Percentiles rank a stretch among this genome's conserved stretches.
Conservation (phyloP, 1,140 invertebrate species). For the Calycopis cecrops region DNA sequence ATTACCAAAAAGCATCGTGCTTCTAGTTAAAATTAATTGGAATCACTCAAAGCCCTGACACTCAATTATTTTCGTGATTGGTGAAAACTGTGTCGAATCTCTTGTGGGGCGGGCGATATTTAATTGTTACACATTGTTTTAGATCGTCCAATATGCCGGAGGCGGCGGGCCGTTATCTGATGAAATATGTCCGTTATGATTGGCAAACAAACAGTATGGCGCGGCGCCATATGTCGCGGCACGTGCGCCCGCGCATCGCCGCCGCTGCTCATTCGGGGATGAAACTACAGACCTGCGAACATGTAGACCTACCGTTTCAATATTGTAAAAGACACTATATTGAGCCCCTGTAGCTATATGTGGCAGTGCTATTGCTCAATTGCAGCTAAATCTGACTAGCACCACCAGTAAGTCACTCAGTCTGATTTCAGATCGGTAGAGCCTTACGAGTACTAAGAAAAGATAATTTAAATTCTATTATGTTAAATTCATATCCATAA, state of each 20-base stretch:
- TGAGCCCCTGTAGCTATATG: too few relatives aligned
- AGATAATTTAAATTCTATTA: too few relatives aligned
- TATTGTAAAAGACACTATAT: too few relatives aligned
- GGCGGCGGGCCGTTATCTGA: slow-evolving; percentile 67
- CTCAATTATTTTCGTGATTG: slow-evolving; percentile 24
- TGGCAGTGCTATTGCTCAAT: too few relatives aligned
- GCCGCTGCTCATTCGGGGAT: slow-evolving; percentile 63
- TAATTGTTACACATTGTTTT: slow-evolving; percentile 69
- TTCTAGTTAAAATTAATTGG: too few relatives aligned
- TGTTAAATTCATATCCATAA: too few relatives aligned
- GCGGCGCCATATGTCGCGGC: slow-evolving; percentile 69
- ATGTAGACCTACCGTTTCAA: slow-evolving; percentile 2
- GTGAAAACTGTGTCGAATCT: slow-evolving; percentile 52
- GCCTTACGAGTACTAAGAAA: too few relatives aligned
- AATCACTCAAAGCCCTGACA: background rate
- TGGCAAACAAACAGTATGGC: slow-evolving; percentile 74
- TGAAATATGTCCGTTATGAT: slow-evolving; percentile 75
- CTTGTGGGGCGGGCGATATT: slow-evolving; percentile 39
- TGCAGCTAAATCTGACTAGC: too few relatives aligned
- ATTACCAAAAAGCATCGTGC: too few relatives aligned
- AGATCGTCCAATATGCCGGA: slow-evolving; percentile 60
- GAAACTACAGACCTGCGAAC: slow-evolving; percentile 44
- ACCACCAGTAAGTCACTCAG: too few relatives aligned
- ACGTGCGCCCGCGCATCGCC: slow-evolving; percentile 67
- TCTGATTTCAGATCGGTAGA: too few relatives aligned